These are phyloP conservation scores for Dipodomys stephensi DNA, from an alignment of 2,113 vertebrate species.

Conservation along the genomic window DNA sequence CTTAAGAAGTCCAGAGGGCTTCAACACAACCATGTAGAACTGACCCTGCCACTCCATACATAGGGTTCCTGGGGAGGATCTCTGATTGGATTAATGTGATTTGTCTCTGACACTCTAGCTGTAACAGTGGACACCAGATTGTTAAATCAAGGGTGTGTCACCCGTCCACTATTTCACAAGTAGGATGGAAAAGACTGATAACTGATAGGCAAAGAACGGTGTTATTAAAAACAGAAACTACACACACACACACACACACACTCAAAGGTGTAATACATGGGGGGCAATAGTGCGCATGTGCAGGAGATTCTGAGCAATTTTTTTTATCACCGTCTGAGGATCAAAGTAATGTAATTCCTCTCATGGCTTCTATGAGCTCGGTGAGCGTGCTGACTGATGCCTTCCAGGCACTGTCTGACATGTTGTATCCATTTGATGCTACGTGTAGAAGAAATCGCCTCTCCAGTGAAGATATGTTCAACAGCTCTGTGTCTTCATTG, in stretches of 20 bases:
- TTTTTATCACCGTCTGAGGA: slow-evolving; percentile 15
- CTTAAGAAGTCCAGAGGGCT: not conserved
- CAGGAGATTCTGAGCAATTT: not conserved
- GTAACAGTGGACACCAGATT: not conserved
- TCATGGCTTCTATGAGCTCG: slow-evolving; percentile 47
- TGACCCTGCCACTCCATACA: not conserved
- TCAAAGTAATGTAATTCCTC: slow-evolving; percentile 60
- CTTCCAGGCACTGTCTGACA: slow-evolving; percentile 59
- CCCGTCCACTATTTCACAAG: not conserved
- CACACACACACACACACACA: too few relatives aligned
- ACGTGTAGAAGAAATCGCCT: slow-evolving; percentile 45
- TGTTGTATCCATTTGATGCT: slow-evolving; percentile 48
- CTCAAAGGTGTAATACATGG: not conserved
- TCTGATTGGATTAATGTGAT: not conserved
- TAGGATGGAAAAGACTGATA: not conserved
- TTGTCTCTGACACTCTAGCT: not conserved
- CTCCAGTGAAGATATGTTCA: not conserved
- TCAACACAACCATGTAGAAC: not conserved
- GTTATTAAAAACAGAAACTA: not conserved
- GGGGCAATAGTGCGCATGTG: not conserved
- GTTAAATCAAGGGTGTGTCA: not conserved
- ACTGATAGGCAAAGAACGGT: too few relatives aligned
- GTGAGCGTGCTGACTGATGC: slow-evolving; percentile 12
- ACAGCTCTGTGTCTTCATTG: slow-evolving; percentile 22
- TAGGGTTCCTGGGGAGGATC: not conserved